phyloP scores from a whole-genome alignment of 53 echinoderm and acorn worm genomes.

The Luidia sarsii region DNA sequence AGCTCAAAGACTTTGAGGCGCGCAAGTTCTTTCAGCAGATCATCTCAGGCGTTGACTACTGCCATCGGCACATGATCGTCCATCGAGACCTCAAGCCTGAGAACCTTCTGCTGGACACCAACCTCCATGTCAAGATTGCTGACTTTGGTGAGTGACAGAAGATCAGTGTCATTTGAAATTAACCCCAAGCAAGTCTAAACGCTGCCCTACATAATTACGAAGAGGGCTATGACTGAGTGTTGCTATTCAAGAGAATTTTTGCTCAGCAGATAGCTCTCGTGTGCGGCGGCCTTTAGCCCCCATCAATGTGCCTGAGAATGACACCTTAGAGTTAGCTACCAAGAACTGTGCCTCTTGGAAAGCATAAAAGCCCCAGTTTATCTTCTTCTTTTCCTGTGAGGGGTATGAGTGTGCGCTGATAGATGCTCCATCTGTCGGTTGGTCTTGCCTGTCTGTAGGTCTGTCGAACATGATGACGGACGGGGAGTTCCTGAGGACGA shows the following conservation, averaged over 20 bases:
- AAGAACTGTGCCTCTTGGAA: too few species aligned
- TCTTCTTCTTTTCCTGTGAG: too few species aligned
- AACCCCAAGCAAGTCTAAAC: neutral
- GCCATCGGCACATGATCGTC: slow-evolving; percentile 99
- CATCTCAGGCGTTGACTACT: slow-evolving; percentile 99
- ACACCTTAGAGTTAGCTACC: too few species aligned
- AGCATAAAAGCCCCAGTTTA: too few species aligned
- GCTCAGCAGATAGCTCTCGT: too few species aligned
- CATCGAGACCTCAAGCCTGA: slow-evolving; percentile 98
- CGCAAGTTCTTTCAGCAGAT: slow-evolving; percentile 98
- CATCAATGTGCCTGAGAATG: too few species aligned
- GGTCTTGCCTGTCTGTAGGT: too few species aligned
- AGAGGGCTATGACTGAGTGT: too few species aligned
- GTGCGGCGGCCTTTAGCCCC: too few species aligned
- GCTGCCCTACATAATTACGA: neutral
- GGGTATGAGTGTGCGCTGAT: too few species aligned
- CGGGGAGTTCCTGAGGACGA: slow-evolving; percentile 96
- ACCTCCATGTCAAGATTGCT: slow-evolving; percentile 96
- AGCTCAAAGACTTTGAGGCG: slow-evolving; percentile 95
- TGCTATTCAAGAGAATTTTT: too few species aligned
- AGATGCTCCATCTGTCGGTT: too few species aligned
- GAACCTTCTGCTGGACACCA: slow-evolving; percentile 86
- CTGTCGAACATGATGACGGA: slow-evolving; percentile 99
- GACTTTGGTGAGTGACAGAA: slow-evolving; percentile 83
- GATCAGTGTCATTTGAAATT: neutral